Evolutionary conservation across 1,140 invertebrate genomes (phyloP), one percentile per base, ranked within the genome.

Genomic region (Atta cephalotes): DNA sequence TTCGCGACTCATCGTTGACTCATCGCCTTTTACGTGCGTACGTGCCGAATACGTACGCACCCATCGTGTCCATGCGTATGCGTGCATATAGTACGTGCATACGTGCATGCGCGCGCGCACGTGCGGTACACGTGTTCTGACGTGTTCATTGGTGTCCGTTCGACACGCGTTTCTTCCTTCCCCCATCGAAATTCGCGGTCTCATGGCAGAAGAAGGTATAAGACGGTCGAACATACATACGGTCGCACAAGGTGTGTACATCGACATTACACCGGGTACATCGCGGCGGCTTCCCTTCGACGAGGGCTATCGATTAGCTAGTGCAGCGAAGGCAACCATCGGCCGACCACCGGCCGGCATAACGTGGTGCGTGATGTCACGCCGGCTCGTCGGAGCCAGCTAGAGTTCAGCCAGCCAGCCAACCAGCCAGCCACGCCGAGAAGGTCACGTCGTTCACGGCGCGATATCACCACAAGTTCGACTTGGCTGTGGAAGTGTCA

Each of bases 251-350:
- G n/a, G 63, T 56, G 62, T 31, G 49, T 53, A n/a, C 10, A 21
- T 77, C 16, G 31, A 39, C 25, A 28, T 6, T 16, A 4, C 16
- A 14, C 10, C 14, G 72, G 31, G 28, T 72, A 35, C 21, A 9
- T 31, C 53, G 25, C 14, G 25, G 7, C 31, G 63, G 39, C 35
- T 62, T 76, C 21, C 68, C 39, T 74, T 76, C 39, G 56, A 49
- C 80, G 28, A 62, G 71, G 25, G 39, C 49, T 84, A 84, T 84
- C 80, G 80, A 84, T 84, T 56, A 28, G 35, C n/a, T 68, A 49
- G 79, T 74, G 53, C 53, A 16, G 10, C 66, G 28, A 60, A 21
- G 45, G 35, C 10, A 56, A 82, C 79, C 79, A n/a, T 45, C 77
- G 18, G 18, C 28, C 14, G 39, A 49, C 14, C 14, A 25, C 80